Evolutionary conservation across 2,888 invertebrate genomes (phyloP), one percentile per base, ranked within the genome.

Genomic region (Coremacera marginata): DNA sequence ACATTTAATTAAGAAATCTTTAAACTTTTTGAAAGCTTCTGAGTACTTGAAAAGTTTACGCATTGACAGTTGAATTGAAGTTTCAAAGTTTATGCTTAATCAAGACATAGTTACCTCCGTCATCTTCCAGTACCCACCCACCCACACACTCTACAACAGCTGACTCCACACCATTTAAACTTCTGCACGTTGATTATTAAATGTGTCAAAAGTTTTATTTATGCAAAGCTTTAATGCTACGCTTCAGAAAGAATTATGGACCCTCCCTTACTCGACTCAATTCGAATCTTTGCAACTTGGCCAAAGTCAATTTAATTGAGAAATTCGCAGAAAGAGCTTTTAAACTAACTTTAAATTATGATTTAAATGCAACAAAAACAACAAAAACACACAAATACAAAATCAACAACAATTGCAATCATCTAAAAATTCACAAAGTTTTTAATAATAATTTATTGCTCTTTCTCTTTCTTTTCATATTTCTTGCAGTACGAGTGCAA

Each of bases 401-500:
- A 52, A 52, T 25, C 14, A 65, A n/a, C 65, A 16, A 65, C 44
- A 44, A 44, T 11, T 44, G 44, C 44, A 44, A 44, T 44, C 44
- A 44, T 11, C 44, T 44, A 65, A 1, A n/a, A 67, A 44, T 67
- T 67, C 31, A 52, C 55, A 19, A 55, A 55, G 55, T 55, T 67
- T 70, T 31, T 57, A 27, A 70, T 57, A 57, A 60, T 60, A 37
- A 60, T 49, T 52, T 27, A 11, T 51, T 22, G 34, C 31, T 60
- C 14, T 34, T 71, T 60, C 71, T 71, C 44, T 14, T 80, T 44
- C 14, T 81, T 83, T 86, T 88, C 84, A 81, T 84, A 93, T 92
- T 80, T n/a, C 22, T 67, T 31, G 2, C 93, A 99, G 98, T 98
- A 98, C 90, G 99, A 99, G 90, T 99, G 98, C 92, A 99, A 99